Percentiles rank a stretch among this genome's conserved stretches.
phyloP scores from a whole-genome alignment of 2,113 vertebrate genomes.

The Motacilla tschutschensis region DNA sequence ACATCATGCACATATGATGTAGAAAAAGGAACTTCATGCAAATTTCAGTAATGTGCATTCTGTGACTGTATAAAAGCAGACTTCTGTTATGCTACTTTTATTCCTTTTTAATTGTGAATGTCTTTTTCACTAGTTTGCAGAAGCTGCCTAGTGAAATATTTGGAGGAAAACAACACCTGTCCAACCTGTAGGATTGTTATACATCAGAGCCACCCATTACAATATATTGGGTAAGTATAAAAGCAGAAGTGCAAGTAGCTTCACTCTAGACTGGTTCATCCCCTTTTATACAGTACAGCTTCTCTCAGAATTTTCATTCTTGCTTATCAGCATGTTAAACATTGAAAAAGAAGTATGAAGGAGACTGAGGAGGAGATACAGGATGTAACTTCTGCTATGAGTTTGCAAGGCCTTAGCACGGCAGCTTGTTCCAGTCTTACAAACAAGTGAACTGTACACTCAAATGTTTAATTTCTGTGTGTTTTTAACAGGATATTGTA shows the following conservation, averaged over 20 bases:
- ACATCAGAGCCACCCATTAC: conserved; percentile 97
- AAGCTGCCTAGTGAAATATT: conserved; percentile 97
- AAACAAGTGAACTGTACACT: background rate
- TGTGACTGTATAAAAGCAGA: background rate
- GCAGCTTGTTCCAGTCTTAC: background rate
- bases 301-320: background rate
- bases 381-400: background rate
- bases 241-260: background rate
- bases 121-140: conserved; percentile 84
- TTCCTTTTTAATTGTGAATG: background rate
- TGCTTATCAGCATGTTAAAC: background rate
- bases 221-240: conserved; percentile 94
- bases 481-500: background rate
- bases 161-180: conserved; percentile 98
- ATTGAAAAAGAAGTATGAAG: background rate
- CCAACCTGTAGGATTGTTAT: conserved; percentile 98
- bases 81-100: background rate
- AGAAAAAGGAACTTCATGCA: background rate
- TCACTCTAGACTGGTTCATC: background rate
- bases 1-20: background rate
- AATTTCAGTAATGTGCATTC: background rate
- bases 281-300: background rate
- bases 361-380: background rate
- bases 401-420: background rate
- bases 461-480: background rate